These are phyloP conservation scores for Harmothoe impar DNA, from an alignment of 2,888 invertebrate genomes.

Conservation along the genomic window DNA sequence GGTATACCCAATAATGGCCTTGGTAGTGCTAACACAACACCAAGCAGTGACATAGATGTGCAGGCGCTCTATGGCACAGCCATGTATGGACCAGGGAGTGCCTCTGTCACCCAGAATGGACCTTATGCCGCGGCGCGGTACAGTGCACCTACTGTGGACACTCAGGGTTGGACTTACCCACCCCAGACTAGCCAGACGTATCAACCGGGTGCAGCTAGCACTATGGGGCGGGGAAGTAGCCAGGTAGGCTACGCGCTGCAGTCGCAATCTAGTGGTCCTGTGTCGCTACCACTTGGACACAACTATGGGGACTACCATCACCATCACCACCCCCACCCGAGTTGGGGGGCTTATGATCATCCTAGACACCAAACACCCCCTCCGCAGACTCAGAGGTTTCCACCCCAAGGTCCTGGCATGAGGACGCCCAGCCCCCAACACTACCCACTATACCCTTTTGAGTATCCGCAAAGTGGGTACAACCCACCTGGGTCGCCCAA, in stretches of 20 bases:
- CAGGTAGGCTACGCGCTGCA: background rate
- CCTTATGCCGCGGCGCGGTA: background rate
- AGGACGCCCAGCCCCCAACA: slow-evolving; percentile 54
- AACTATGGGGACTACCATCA: background rate
- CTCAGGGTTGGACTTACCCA: background rate
- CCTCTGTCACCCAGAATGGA: background rate
- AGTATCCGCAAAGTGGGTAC: background rate
- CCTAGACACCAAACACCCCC: slow-evolving; percentile 1
- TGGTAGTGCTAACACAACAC: slow-evolving; percentile 19
- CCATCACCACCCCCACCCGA: background rate
- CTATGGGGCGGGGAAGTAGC: background rate
- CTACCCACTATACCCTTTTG: slow-evolving; percentile 5
- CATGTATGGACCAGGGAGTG: background rate
- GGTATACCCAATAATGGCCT: background rate
- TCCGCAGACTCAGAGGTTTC: background rate
- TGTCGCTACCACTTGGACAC: background rate
- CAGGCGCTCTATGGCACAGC: background rate
- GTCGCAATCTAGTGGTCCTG: background rate
- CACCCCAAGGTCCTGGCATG: background rate
- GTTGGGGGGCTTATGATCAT: background rate
- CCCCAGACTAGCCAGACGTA: background rate
- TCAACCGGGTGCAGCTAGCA: background rate
- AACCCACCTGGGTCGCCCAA: slow-evolving; percentile 13
- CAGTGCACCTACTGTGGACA: background rate
- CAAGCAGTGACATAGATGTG: slow-evolving; percentile 45